Evolutionary conservation across 2,113 vertebrate species (phyloP).

Genomic region (Syngnathus scovelli): DNA sequence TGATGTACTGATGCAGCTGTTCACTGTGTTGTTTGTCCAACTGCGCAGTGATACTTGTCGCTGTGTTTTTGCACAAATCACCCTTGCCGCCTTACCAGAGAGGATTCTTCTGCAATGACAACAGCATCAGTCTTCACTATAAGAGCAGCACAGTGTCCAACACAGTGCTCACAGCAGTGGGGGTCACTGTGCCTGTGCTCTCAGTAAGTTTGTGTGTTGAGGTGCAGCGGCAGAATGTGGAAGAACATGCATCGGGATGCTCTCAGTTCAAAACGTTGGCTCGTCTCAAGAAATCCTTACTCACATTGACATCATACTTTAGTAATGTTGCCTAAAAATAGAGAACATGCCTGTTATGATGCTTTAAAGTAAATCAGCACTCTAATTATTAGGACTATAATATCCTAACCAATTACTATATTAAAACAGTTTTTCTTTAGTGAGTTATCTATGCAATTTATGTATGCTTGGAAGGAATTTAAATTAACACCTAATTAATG

Average conservation of each 20-base stretch:
- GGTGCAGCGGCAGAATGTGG: conserved; percentile 34
- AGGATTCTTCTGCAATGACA: conserved; percentile 65
- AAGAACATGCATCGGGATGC: conserved; percentile 11
- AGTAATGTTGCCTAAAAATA: no score
- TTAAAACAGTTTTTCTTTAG: no score
- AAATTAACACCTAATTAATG: no score
- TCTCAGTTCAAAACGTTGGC: conserved; percentile 17
- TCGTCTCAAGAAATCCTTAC: background rate
- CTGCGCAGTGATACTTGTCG: conserved; percentile 59
- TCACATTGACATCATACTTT: no score
- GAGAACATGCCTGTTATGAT: no score
- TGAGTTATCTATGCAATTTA: background rate
- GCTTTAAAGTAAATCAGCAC: no score
- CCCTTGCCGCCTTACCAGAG: conserved; percentile 57
- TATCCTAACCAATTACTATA: background rate
- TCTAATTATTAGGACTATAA: no score
- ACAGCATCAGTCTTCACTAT: conserved; percentile 51
- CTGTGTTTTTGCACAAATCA: conserved; percentile 62
- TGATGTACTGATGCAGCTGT: conserved; percentile 1
- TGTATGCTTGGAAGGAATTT: no score
- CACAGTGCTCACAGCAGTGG: conserved; percentile 64
- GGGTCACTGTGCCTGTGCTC: conserved; percentile 63
- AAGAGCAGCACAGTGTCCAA: conserved; percentile 69
- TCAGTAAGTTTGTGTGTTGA: conserved; percentile 73
- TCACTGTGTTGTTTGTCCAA: conserved; percentile 33